A percentile compares a stretch with the other conserved stretches of the same genome.
Conservation (phyloP, 2,888 invertebrate species). For the Pasiphila rectangulata region DNA sequence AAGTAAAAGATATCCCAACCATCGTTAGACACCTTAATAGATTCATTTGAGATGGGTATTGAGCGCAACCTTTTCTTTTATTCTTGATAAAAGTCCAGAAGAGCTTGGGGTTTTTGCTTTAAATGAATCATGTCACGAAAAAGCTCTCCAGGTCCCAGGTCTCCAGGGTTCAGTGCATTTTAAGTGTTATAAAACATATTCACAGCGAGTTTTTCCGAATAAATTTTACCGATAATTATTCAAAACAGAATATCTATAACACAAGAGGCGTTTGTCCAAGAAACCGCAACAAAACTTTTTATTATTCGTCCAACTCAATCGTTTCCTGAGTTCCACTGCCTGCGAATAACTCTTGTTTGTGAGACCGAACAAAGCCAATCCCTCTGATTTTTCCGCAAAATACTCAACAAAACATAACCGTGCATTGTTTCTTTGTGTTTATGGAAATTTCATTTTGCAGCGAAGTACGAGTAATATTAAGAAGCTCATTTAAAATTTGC, state of each 20-base stretch:
- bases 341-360: slow-evolving; percentile 67
- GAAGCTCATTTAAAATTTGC: slow-evolving; percentile 30
- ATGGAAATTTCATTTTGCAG: slow-evolving; percentile 57
- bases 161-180: too few species aligned
- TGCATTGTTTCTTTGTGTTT: slow-evolving; percentile 61
- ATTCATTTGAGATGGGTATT: too few species aligned
- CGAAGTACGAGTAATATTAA: slow-evolving; percentile 32
- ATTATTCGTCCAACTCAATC: slow-evolving; percentile 47
- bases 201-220: too few species aligned
- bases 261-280: slow-evolving; percentile 11
- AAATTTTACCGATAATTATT: too few species aligned
- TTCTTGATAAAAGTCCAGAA: too few species aligned
- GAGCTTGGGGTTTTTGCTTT: too few species aligned
- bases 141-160: too few species aligned
- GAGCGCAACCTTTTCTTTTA: too few species aligned
- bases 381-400: slow-evolving; percentile 66
- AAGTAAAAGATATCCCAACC: too few species aligned
- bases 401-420: slow-evolving; percentile 64
- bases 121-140: too few species aligned
- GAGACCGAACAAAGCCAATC: slow-evolving; percentile 67
- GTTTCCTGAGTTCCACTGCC: slow-evolving; percentile 47
- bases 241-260: neutral
- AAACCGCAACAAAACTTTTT: slow-evolving; percentile 27
- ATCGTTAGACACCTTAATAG: too few species aligned
- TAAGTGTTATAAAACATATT: too few species aligned